Evolutionary conservation across 2,888 invertebrate genomes (phyloP), one percentile per base, ranked within the genome.

Genomic region (Dryadula phaetusa): DNA sequence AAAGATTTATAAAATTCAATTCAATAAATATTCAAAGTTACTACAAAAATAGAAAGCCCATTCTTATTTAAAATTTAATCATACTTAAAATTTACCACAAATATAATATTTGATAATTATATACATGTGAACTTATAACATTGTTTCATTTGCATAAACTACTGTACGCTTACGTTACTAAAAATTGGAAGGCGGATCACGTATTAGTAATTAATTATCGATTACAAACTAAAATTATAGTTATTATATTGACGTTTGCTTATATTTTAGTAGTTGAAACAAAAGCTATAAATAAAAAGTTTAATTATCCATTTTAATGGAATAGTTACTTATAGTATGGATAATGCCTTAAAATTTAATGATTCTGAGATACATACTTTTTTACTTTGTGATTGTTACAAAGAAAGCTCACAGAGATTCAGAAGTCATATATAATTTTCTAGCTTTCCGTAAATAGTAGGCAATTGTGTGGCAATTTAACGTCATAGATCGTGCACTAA

Each of bases 121-220:
- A 44, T 32, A 28, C 28, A 20, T 60, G 12, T 12, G 25, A 46
- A 18, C 18, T 28, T 16, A 60, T 8, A 32, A 60, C 18, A 60
- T 60, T 44, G 14, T 46, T 60, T 42, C 42, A 60, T 60, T 60
- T 60, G 60, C 60, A 60, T 60, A 60, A 60, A 44, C 60, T 60
- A 60, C 44, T 60, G 60, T 60, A 60, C 28, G 16, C 5, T 44
- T 6, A 60, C 14, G 49, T 49, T 28, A 49, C 28, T 49, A 28
- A 18, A 28, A 60, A 60, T 42, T 42, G 18, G 28, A 7, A 44
- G 60, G 60, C 44, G 60, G 60, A 28, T 44, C 32, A 28, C 60
- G 42, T 44, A 60, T 60, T 60, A 44, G 28, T 60, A 32, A 60
- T 60, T 60, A 60, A 32, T 60, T 60, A 60, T 60, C 60, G 60